Evolutionary conservation across 2,797 vertebrate genomes (phyloP).

Genomic region (Sitta carolinensis): DNA sequence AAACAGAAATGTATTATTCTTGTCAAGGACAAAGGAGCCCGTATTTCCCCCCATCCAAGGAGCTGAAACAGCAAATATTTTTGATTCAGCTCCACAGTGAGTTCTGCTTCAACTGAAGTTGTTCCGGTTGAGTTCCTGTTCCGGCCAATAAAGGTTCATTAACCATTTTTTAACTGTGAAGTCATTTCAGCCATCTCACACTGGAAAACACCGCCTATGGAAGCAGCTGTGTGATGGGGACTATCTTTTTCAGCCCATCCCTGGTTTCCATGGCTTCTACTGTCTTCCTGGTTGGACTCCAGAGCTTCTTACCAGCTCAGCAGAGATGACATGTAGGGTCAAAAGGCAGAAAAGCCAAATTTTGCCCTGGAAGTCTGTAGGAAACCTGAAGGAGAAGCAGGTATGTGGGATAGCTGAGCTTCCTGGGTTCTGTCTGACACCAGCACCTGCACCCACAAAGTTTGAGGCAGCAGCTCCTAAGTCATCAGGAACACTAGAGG

Average conservation of each 20-base stretch:
- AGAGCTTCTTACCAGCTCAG: not conserved
- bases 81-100: not conserved
- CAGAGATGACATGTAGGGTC: not conserved
- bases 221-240: not conserved
- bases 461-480: rapidly evolving
- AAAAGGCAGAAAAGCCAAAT: not conserved
- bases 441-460: rapidly evolving
- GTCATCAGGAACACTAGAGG: not conserved
- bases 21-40: conserved; percentile 16
- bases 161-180: conserved; percentile 11
- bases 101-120: conserved; percentile 4
- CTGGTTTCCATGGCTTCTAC: not conserved
- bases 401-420: not conserved
- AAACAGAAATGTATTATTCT: conserved; percentile 36
- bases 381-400: not conserved
- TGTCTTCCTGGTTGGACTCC: rapidly evolving
- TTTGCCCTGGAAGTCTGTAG: not conserved
- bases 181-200: not conserved
- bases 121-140: conserved; percentile 44
- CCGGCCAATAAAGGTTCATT: conserved; percentile 6
- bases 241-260: not conserved
- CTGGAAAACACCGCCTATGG: not conserved
- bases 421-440: not conserved
- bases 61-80: conserved; percentile 47
- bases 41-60: not conserved